phyloP scores from a whole-genome alignment of 2,797 vertebrate genomes.

The Cirrhinus molitorella region DNA sequence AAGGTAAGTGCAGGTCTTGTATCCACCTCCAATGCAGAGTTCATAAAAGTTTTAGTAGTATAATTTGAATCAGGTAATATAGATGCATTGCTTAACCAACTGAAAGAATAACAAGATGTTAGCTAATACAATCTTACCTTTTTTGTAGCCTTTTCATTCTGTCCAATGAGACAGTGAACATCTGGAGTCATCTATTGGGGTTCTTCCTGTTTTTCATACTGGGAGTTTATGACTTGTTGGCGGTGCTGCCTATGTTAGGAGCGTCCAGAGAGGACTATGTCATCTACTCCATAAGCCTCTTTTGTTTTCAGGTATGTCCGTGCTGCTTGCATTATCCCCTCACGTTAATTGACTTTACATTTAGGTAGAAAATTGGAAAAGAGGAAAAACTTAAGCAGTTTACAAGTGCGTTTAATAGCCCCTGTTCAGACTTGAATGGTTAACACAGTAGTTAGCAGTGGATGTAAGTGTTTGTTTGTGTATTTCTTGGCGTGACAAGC shows the following conservation, averaged over 20 bases:
- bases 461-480: not conserved
- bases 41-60: not conserved
- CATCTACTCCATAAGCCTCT: slow-evolving; percentile 93
- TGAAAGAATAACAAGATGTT: not conserved
- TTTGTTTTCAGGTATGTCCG: slow-evolving; percentile 91
- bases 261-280: slow-evolving; percentile 95
- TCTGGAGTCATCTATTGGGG: slow-evolving; percentile 96
- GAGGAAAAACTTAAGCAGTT: not conserved
- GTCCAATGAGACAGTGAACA: slow-evolving; percentile 95
- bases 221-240: slow-evolving; percentile 91
- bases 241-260: slow-evolving; percentile 85
- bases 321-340: not conserved
- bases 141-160: slow-evolving; percentile 90
- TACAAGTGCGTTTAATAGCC: not conserved
- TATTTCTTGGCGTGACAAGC: not conserved
- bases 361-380: not conserved
- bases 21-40: not conserved
- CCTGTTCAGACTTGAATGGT: not conserved
- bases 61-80: not conserved
- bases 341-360: not conserved
- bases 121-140: not conserved
- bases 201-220: slow-evolving; percentile 93
- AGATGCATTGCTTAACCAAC: not conserved
- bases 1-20: slow-evolving; percentile 78
- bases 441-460: not conserved